A percentile compares a stretch with the other conserved stretches of the same genome.
Conservation (phyloP, 1,140 invertebrate genomes). For the Drosophila athabasca region DNA sequence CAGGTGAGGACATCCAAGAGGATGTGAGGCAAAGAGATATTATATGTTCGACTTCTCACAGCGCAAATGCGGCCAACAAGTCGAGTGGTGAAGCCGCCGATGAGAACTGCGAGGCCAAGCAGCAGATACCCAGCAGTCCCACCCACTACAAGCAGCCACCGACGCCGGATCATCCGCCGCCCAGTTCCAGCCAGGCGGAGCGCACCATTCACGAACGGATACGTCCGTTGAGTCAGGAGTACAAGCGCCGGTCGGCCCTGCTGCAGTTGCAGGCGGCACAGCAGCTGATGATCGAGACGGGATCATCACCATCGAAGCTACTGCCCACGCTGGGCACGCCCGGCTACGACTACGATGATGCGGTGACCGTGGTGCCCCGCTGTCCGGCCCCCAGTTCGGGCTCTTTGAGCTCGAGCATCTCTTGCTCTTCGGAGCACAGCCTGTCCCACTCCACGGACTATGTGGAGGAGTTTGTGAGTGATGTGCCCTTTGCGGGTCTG, state of each 20-base stretch:
- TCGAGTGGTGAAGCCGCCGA: slow-evolving; percentile 42
- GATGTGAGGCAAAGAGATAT: neutral
- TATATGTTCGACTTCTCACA: neutral
- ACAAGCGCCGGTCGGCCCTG: slow-evolving; percentile 74
- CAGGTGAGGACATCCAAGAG: slow-evolving; percentile 44
- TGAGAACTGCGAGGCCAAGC: slow-evolving; percentile 64
- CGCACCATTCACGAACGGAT: slow-evolving; percentile 95
- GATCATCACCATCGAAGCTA: slow-evolving; percentile 72
- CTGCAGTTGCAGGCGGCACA: slow-evolving; percentile 71
- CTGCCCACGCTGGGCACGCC: slow-evolving; percentile 63
- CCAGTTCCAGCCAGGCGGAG: slow-evolving; percentile 94
- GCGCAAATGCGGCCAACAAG: slow-evolving; percentile 44
- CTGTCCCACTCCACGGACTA: slow-evolving; percentile 89
- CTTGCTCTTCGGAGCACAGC: slow-evolving; percentile 89
- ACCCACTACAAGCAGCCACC: slow-evolving; percentile 96
- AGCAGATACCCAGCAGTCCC: slow-evolving; percentile 88
- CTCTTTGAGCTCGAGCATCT: slow-evolving; percentile 85
- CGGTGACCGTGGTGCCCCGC: slow-evolving; percentile 67
- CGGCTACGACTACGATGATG: slow-evolving; percentile 69
- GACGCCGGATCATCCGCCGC: slow-evolving; percentile 96
- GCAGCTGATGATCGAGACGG: slow-evolving; percentile 74
- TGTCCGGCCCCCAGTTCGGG: slow-evolving; percentile 75
- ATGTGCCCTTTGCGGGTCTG: slow-evolving; percentile 93
- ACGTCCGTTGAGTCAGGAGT: slow-evolving; percentile 91
- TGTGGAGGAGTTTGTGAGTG: slow-evolving; percentile 93